These are phyloP conservation scores for Chanos chanos DNA, from an alignment of 2,797 vertebrate genomes.

Conservation along the genomic window DNA sequence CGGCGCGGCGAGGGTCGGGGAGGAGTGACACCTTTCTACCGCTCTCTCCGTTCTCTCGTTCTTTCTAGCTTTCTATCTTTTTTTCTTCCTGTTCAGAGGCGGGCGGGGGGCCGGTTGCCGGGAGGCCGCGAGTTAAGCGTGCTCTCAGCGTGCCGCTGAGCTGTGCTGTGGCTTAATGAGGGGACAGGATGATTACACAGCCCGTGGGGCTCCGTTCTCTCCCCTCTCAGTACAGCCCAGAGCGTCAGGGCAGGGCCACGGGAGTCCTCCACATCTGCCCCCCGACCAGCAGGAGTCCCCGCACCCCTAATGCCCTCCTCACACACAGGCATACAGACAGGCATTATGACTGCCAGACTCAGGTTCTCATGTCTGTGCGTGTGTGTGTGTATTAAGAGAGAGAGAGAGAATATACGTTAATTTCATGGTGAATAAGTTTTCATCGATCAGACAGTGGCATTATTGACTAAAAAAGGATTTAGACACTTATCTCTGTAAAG, in stretches of 20 bases:
- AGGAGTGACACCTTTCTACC: background rate
- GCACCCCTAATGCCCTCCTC: no score
- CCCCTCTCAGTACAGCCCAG: conserved; percentile 7
- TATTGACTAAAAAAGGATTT: no score
- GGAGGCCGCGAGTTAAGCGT: no score
- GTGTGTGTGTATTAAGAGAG: no score
- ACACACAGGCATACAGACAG: no score
- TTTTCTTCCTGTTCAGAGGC: conserved; percentile 1
- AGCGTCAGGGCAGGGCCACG: conserved; percentile 8
- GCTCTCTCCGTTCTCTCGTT: background rate
- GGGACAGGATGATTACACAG: conserved; percentile 32
- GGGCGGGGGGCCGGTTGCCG: conserved; percentile 15
- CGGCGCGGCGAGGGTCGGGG: background rate
- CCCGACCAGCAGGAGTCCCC: conserved; percentile 23
- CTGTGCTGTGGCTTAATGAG: conserved; percentile 30
- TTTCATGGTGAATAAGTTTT: no score
- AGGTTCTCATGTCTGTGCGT: no score
- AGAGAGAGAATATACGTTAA: no score
- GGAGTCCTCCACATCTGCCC: background rate
- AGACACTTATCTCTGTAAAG: no score
- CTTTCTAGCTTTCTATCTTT: background rate
- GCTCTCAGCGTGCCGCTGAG: conserved; percentile 18
- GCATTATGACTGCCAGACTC: no score
- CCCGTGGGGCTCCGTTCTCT: conserved; percentile 28
- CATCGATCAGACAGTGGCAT: no score